Evolutionary conservation across 2,113 vertebrate genomes (phyloP).

Genomic region (Chlorocebus sabaeus): DNA sequence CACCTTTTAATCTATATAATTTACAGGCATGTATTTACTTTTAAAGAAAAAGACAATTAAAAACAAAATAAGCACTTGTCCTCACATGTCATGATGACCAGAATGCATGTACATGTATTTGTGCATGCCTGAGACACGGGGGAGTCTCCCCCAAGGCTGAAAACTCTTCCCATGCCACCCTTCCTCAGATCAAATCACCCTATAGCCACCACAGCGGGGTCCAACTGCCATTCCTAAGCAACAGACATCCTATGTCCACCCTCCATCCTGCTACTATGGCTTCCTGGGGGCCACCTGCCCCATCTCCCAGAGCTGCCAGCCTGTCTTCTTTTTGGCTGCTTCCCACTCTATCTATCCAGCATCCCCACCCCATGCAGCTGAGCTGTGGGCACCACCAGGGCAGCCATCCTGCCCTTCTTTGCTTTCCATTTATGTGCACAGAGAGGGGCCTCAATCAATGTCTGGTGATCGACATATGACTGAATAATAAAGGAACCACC

Average conservation of each 20-base stretch:
- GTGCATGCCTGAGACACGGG: fast-evolving
- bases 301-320: background rate
- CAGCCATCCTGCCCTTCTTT: background rate
- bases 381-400: no score
- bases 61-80: background rate
- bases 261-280: background rate
- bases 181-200: background rate
- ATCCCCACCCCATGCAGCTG: fast-evolving
- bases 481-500: background rate
- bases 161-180: background rate
- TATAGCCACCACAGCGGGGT: no score
- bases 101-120: fast-evolving
- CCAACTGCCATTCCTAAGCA: background rate
- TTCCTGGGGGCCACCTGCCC: background rate
- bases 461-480: background rate
- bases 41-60: background rate
- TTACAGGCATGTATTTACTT: background rate
- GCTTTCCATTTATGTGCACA: background rate
- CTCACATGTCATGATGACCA: fast-evolving
- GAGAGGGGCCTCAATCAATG: background rate
- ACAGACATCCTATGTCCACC: background rate
- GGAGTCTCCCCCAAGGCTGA: background rate
- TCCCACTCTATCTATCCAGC: background rate
- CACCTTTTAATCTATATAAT: background rate
- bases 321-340: background rate